Conservation (phyloP, 2,797 vertebrate genomes). For the Gymnothorax reevesii region DNA sequence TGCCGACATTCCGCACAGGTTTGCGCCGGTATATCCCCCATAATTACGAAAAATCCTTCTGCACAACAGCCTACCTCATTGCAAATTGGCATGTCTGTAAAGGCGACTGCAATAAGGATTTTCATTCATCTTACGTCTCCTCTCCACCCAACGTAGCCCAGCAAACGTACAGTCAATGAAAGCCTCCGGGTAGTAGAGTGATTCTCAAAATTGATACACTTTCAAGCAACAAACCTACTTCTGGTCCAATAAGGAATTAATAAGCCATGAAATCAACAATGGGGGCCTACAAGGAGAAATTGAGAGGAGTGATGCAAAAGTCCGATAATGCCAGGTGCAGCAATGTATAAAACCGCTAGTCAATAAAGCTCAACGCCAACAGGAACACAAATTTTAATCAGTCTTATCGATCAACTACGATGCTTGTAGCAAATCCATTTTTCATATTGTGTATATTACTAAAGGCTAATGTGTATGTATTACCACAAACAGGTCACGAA, state of each 20-base stretch:
- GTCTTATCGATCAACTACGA: conserved; percentile 25
- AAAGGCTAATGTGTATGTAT: background rate
- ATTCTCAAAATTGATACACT: conserved; percentile 39
- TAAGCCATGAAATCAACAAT: conserved; percentile 61
- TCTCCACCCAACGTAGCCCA: background rate
- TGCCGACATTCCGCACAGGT: background rate
- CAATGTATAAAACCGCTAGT: conserved; percentile 49
- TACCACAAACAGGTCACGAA: too few relatives aligned
- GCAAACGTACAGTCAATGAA: background rate
- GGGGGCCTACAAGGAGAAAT: background rate
- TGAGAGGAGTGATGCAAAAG: background rate
- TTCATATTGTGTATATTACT: background rate
- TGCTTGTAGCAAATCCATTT: background rate
- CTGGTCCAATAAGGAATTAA: conserved; percentile 48
- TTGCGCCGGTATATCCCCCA: background rate
- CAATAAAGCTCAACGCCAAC: conserved; percentile 44
- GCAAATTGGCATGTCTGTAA: conserved; percentile 13
- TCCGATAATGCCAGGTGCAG: conserved; percentile 47
- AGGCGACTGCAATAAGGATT: background rate
- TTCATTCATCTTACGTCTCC: background rate
- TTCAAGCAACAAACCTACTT: conserved; percentile 45
- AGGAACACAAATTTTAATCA: conserved; percentile 30
- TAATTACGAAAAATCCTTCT: background rate
- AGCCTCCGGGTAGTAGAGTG: background rate
- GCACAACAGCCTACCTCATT: background rate